A percentile compares a stretch with the other conserved stretches of the same genome.
Conservation (phyloP, 2,888 invertebrate genomes). For the Yponomeuta sedellus region DNA sequence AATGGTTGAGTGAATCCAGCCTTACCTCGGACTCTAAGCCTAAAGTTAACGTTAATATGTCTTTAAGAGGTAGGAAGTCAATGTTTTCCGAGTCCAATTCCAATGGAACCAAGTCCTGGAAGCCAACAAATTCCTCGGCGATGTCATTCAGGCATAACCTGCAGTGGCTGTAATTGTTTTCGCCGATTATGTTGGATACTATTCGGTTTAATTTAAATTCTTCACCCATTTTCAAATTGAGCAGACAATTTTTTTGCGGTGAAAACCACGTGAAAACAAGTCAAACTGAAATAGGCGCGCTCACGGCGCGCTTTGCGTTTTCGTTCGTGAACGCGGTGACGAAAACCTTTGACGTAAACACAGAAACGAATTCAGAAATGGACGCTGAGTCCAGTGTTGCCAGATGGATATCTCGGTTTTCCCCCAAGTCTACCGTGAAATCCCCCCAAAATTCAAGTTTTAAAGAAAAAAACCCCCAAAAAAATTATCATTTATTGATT, state of each 20-base stretch:
- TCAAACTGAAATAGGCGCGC: background rate
- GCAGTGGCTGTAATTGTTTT: conserved; percentile 53
- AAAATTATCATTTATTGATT: too few species aligned
- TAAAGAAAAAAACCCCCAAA: too few species aligned
- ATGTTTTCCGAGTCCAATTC: conserved; percentile 30
- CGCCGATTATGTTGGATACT: conserved; percentile 48
- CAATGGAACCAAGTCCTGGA: conserved; percentile 44
- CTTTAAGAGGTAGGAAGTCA: conserved; percentile 33
- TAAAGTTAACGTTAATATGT: conserved; percentile 37
- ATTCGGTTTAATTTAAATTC: conserved; percentile 39
- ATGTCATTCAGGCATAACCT: conserved; percentile 59
- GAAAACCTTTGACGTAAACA: background rate
- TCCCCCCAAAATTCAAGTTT: too few species aligned
- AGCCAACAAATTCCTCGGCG: conserved; percentile 42
- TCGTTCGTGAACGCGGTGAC: conserved; percentile 10
- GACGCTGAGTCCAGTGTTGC: background rate
- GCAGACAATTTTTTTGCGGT: too few species aligned
- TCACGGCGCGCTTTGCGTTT: conserved; percentile 7
- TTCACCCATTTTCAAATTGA: conserved; percentile 6
- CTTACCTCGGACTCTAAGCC: conserved; percentile 38
- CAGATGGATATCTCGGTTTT: too few species aligned
- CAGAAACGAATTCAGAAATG: background rate
- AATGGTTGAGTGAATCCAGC: background rate
- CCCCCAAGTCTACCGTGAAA: too few species aligned
- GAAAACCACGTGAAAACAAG: background rate